Conservation (phyloP, 1,140 invertebrate genomes). For the Ruditapes philippinarum region DNA sequence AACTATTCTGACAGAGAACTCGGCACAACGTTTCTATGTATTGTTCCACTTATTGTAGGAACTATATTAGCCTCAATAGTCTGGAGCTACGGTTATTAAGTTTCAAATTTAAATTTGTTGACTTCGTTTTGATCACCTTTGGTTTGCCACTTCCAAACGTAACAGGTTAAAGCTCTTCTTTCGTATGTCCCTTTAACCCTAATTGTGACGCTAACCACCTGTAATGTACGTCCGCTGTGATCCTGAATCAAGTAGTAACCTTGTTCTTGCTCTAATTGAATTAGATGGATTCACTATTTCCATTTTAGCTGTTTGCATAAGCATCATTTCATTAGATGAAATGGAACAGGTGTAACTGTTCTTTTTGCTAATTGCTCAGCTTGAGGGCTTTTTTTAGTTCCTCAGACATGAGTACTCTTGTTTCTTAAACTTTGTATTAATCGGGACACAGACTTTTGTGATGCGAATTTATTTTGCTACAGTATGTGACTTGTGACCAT, state of each 20-base stretch:
- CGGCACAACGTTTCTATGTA: not conserved
- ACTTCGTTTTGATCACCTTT: conserved; percentile 19
- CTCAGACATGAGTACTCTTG: not conserved
- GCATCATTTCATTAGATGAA: conserved; percentile 32
- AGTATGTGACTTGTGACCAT: not conserved
- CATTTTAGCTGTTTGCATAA: conserved; percentile 43
- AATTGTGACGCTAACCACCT: not conserved
- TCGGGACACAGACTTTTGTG: conserved; percentile 17
- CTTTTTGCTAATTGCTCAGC: not conserved
- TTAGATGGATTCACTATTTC: not conserved
- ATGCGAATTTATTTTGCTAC: not conserved
- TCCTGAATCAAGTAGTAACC: not conserved
- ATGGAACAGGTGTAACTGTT: conserved; percentile 7
- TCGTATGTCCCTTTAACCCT: not conserved
- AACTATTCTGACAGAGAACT: not conserved
- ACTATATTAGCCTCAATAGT: conserved; percentile 16
- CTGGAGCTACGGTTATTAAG: not conserved
- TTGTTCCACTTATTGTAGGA: conserved; percentile 2
- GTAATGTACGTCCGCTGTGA: conserved; percentile 16
- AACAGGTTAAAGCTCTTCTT: not conserved
- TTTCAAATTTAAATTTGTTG: not conserved
- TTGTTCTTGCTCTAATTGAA: too few species aligned
- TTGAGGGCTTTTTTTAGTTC: not conserved
- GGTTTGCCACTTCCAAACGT: not conserved
- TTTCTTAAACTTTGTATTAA: not conserved